Percentiles rank a stretch among this genome's conserved stretches.
These are phyloP conservation scores for Albula goreensis DNA, from an alignment of 2,113 vertebrate species.

Conservation along the genomic window DNA sequence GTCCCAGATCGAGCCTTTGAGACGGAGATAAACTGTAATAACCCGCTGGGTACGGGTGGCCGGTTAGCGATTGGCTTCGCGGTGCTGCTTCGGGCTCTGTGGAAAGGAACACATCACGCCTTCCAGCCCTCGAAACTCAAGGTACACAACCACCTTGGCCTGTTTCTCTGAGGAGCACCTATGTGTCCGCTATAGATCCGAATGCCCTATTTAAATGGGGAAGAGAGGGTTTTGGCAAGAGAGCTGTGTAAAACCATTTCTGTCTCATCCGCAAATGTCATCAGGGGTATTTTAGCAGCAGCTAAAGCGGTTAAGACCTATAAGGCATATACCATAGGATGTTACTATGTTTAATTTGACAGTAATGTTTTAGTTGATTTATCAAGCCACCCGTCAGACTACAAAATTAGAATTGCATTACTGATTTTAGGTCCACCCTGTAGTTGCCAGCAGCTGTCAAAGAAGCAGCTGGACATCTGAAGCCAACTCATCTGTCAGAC, in stretches of 20 bases:
- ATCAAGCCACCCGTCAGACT: not conserved
- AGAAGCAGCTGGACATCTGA: not conserved
- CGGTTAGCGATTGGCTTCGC: constrained; percentile 93
- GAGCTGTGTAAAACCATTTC: too few relatives aligned
- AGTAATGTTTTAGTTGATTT: not conserved
- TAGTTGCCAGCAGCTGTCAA: not conserved
- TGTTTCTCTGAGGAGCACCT: not conserved
- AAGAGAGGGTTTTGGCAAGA: too few relatives aligned
- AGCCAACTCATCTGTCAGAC: not conserved
- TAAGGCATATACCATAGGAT: not conserved
- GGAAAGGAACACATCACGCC: constrained; percentile 97
- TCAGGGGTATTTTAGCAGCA: too few relatives aligned
- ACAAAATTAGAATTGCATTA: not conserved
- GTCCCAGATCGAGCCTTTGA: constrained; percentile 88
- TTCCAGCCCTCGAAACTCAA: constrained; percentile 97
- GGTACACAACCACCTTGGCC: constrained; percentile 62
- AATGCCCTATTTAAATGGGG: too few relatives aligned
- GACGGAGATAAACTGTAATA: constrained; percentile 93
- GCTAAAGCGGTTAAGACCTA: not conserved
- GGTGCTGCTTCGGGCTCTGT: constrained; percentile 86
- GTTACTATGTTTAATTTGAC: not conserved
- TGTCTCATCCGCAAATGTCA: too few relatives aligned
- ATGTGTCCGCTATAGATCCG: not conserved
- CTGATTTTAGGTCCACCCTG: not conserved
- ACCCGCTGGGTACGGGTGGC: constrained; percentile 91